phyloP scores from a whole-genome alignment of 2,888 invertebrate genomes.

The Harpagoxenus sublaevis region DNA sequence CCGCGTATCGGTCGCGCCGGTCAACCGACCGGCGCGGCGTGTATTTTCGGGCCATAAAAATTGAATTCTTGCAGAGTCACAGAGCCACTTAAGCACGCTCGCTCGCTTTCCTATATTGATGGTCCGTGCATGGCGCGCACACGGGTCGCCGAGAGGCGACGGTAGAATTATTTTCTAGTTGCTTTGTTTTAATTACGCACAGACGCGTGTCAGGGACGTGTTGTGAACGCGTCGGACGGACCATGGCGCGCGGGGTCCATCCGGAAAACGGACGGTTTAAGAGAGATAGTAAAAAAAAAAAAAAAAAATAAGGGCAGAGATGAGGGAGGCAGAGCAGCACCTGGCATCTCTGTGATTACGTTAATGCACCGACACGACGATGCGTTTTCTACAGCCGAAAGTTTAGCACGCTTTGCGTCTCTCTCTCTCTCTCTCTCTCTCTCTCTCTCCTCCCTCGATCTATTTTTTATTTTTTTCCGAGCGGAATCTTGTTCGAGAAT shows the following conservation, averaged over 20 bases:
- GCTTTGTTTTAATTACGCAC: constrained; percentile 52
- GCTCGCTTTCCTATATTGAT: constrained; percentile 25
- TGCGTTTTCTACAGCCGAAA: constrained; percentile 50
- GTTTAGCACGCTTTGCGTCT: constrained; percentile 39
- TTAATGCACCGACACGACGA: constrained; percentile 72
- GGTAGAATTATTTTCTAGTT: constrained; percentile 28
- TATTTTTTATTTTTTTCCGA: neutral
- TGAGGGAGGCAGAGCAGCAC: constrained; percentile 48
- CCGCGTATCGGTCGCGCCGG: constrained; percentile 47
- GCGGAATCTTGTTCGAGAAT: constrained; percentile 37
- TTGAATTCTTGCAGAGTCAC: constrained; percentile 76
- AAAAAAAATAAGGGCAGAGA: constrained; percentile 5
- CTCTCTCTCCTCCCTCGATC: neutral
- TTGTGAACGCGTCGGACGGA: constrained; percentile 58
- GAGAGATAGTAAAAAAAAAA: constrained; percentile 44
- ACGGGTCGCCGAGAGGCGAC: neutral
- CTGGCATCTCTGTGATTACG: constrained; percentile 71
- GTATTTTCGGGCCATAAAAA: constrained; percentile 67
- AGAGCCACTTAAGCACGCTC: constrained; percentile 62
- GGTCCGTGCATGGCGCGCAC: constrained; percentile 9
- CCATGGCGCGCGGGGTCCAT: constrained; percentile 42
- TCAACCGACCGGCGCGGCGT: constrained; percentile 19
- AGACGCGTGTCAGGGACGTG: constrained; percentile 77
- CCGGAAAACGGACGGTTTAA: constrained; percentile 70
- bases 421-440: neutral